Conservation (phyloP, 2,113 vertebrate species). For the Ovis aries region DNA sequence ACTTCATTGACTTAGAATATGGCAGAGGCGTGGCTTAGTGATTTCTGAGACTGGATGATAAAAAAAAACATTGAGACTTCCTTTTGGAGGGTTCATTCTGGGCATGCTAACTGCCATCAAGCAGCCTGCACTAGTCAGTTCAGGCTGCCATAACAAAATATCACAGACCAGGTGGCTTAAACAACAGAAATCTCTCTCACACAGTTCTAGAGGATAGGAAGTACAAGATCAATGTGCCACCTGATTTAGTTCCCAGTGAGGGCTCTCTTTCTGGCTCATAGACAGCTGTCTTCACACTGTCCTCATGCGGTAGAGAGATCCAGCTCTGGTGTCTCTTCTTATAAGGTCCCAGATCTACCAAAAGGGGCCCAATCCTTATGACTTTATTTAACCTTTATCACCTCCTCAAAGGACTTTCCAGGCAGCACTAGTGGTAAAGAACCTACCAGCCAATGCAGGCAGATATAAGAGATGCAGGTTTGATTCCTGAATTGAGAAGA, state of each 20-base stretch:
- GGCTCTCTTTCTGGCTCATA: neutral
- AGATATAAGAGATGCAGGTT: neutral
- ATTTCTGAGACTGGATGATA: neutral
- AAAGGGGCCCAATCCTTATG: neutral
- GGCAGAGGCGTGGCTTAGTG: neutral
- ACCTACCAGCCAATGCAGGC: neutral
- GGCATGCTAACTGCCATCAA: neutral
- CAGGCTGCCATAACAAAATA: neutral
- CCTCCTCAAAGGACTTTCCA: neutral
- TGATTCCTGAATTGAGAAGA: neutral
- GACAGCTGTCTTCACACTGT: neutral
- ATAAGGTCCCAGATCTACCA: neutral
- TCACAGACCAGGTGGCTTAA: neutral
- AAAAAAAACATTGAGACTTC: neutral
- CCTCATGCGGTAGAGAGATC: neutral
- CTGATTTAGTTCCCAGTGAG: neutral
- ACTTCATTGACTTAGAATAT: neutral
- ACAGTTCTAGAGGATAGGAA: neutral
- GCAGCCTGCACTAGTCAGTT: neutral
- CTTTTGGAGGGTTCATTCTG: neutral
- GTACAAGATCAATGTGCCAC: neutral
- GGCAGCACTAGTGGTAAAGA: neutral
- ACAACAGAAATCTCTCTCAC: neutral
- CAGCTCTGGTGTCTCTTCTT: neutral
- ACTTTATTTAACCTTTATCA: neutral